Conservation (phyloP, 2,797 vertebrate species). For the Enteromius paludinosus region DNA sequence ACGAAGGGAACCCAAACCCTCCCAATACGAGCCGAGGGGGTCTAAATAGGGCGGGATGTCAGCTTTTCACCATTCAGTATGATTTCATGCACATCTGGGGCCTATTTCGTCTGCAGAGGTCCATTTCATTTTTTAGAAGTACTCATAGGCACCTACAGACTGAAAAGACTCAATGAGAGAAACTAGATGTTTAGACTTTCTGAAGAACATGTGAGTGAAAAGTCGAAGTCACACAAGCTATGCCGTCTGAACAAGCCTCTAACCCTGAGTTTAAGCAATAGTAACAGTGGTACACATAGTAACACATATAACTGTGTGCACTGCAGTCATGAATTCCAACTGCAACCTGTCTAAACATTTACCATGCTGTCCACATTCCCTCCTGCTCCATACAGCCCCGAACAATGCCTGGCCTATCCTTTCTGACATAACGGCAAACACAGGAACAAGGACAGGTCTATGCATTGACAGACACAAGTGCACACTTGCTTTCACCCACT, state of each 20-base stretch:
- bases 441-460: slow-evolving; percentile 39
- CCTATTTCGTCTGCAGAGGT: slow-evolving; percentile 72
- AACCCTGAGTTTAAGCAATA: background rate
- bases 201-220: slow-evolving; percentile 5
- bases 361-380: slow-evolving; percentile 24
- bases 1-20: background rate
- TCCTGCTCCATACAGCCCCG: slow-evolving; percentile 24
- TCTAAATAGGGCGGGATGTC: slow-evolving; percentile 17
- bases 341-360: slow-evolving; percentile 59
- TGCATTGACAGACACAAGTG: slow-evolving; percentile 52
- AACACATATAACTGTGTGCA: background rate
- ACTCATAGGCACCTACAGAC: slow-evolving; percentile 15
- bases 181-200: slow-evolving; percentile 23
- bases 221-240: background rate
- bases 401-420: slow-evolving; percentile 54
- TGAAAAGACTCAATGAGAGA: slow-evolving; percentile 8
- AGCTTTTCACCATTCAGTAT: slow-evolving; percentile 59
- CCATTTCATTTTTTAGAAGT: slow-evolving; percentile 60
- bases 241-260: background rate
- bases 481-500: slow-evolving; percentile 50
- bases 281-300: background rate
- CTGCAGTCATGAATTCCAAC: slow-evolving; percentile 34
- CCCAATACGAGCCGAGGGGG: slow-evolving; percentile 1
- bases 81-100: slow-evolving; percentile 70
- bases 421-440: slow-evolving; percentile 39